Evolutionary conservation across 2,888 invertebrate species (phyloP).

Genomic region (Xanthia togata): DNA sequence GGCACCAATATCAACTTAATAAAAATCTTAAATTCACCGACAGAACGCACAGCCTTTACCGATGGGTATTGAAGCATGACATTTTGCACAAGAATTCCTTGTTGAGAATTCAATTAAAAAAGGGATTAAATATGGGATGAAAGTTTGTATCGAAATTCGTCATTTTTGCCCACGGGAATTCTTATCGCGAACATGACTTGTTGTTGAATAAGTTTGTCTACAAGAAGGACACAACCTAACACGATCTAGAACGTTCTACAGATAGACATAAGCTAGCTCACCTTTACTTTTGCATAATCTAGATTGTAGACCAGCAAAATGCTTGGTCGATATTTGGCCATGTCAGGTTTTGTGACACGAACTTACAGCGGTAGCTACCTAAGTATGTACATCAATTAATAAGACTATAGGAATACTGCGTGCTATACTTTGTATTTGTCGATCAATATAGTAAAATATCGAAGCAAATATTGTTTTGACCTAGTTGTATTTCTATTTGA

Average conservation of each 20-base stretch:
- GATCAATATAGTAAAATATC: slow-evolving; percentile 34
- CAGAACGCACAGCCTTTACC: background rate
- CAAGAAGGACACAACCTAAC: background rate
- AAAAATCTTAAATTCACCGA: background rate
- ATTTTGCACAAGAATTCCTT: background rate
- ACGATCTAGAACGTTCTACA: background rate
- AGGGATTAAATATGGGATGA: background rate
- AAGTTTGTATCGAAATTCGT: background rate
- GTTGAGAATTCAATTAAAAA: background rate
- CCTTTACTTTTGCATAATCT: slow-evolving; percentile 11
- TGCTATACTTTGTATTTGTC: slow-evolving; percentile 24
- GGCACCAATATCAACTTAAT: background rate
- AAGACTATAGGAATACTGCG: slow-evolving; percentile 3
- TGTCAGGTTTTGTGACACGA: slow-evolving; percentile 23
- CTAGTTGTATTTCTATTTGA: slow-evolving; percentile 36
- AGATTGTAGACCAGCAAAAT: slow-evolving; percentile 1
- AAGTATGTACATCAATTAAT: slow-evolving; percentile 19
- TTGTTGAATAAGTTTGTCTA: background rate
- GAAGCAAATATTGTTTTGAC: slow-evolving; percentile 43
- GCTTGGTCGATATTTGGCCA: slow-evolving; percentile 33
- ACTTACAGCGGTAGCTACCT: background rate
- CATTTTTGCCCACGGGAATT: background rate
- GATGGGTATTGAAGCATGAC: background rate
- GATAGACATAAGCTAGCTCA: background rate
- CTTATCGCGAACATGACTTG: background rate